Evolutionary conservation across 2,888 invertebrate species (phyloP).

Genomic region (Pilophorus perplexus): DNA sequence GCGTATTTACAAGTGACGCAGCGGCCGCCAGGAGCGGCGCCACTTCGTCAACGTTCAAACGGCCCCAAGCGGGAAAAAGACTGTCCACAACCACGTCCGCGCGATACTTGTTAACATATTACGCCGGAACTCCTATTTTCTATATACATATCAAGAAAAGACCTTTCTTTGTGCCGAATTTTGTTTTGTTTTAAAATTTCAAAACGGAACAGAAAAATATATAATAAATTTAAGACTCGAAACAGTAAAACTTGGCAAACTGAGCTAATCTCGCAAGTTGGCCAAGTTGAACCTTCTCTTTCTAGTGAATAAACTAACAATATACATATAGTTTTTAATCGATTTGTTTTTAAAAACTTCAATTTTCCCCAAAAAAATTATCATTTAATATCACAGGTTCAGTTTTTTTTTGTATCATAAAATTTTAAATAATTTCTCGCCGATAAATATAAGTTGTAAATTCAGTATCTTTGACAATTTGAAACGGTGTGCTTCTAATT

Average conservation of each 20-base stretch:
- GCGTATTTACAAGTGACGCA: no score
- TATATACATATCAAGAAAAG: constrained; percentile 1
- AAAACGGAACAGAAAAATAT: background rate
- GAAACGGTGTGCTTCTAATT: no score
- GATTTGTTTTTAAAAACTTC: constrained; percentile 5
- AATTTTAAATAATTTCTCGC: no score
- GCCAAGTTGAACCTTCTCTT: constrained; percentile 2
- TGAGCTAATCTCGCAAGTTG: background rate
- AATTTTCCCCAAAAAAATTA: constrained; percentile 37
- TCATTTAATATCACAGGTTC: constrained; percentile 46
- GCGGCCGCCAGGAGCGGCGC: no score
- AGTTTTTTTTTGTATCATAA: no score
- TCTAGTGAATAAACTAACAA: constrained; percentile 22
- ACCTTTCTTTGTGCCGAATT: background rate
- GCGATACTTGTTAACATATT: no score
- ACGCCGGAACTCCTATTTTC: constrained; percentile 6
- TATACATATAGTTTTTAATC: no score
- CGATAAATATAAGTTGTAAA: no score
- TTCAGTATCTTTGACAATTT: no score
- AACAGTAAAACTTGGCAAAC: background rate
- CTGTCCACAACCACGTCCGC: no score
- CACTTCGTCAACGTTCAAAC: no score
- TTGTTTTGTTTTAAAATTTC: background rate
- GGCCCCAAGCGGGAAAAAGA: no score
- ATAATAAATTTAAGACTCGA: constrained; percentile 12